Evolutionary conservation across 92 coral and sea anemone genomes (phyloP).

Genomic region (Montipora capitata): DNA sequence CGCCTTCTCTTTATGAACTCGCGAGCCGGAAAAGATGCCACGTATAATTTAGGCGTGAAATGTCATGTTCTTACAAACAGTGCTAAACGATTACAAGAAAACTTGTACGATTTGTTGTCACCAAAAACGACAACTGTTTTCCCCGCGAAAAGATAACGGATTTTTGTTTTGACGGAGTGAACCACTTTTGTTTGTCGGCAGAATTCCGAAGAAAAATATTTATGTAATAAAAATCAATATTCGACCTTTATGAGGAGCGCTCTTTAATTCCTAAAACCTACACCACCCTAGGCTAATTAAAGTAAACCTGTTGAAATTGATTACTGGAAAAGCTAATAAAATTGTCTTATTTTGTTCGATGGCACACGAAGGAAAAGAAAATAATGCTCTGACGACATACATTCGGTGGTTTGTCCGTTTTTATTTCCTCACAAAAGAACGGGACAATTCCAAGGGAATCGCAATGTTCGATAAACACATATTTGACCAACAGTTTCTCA

Average conservation of each 20-base stretch:
- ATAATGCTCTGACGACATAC: conserved; percentile 17
- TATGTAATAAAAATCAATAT: conserved; percentile 70
- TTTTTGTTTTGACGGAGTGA: conserved; percentile 44
- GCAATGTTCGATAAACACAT: conserved; percentile 24
- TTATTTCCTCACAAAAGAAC: neutral
- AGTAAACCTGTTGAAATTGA: conserved; percentile 67
- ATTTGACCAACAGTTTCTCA: conserved; percentile 43
- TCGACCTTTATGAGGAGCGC: conserved; percentile 74
- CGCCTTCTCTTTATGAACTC: conserved; percentile 10
- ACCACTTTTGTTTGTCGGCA: conserved; percentile 52
- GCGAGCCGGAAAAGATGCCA: conserved; percentile 46
- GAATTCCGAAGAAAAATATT: conserved; percentile 65
- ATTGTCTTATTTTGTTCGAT: neutral
- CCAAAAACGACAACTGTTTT: neutral
- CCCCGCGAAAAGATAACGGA: conserved; percentile 24
- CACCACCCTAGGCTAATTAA: conserved; percentile 86
- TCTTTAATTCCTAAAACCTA: conserved; percentile 89
- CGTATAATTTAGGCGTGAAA: conserved; percentile 6
- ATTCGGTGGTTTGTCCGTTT: conserved; percentile 10
- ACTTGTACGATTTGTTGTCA: neutral
- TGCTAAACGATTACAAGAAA: neutral
- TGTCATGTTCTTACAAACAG: neutral
- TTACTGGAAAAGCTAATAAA: conserved; percentile 60
- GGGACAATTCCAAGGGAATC: conserved; percentile 5
- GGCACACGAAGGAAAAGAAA: conserved; percentile 24